Evolutionary conservation across 2,888 invertebrate genomes (phyloP).

Genomic region (Meteorus colon): DNA sequence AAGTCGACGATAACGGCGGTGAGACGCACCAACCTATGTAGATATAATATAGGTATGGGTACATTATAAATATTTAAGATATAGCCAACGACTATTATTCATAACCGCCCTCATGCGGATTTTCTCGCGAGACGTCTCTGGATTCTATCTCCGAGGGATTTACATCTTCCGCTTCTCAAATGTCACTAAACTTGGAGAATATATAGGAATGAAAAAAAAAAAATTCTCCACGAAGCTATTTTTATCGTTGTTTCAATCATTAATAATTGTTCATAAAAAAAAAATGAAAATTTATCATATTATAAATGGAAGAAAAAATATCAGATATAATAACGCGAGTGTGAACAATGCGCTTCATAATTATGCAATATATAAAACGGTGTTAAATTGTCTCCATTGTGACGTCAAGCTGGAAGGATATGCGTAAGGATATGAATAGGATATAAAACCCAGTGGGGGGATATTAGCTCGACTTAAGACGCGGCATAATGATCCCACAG

Average conservation of each 20-base stretch:
- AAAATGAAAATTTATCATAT: conserved; percentile 1
- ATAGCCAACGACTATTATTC: conserved; percentile 62
- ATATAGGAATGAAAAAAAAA: neutral
- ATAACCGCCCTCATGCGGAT: conserved; percentile 51
- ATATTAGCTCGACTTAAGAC: conserved; percentile 74
- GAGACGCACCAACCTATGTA: conserved; percentile 40
- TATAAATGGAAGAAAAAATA: neutral
- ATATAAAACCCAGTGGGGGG: conserved; percentile 49
- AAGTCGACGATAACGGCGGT: conserved; percentile 63
- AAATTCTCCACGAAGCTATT: neutral
- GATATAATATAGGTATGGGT: conserved; percentile 9
- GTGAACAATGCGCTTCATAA: neutral
- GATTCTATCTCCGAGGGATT: conserved; percentile 40
- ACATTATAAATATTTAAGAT: conserved; percentile 6
- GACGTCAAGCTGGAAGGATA: conserved; percentile 50
- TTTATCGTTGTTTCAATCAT: neutral
- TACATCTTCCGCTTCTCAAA: conserved; percentile 29
- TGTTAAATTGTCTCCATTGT: conserved; percentile 69
- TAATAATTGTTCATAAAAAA: conserved; percentile 1
- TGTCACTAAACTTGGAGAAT: neutral
- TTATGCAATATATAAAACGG: conserved; percentile 71
- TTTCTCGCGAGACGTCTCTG: conserved; percentile 39
- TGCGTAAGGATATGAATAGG: conserved; percentile 47
- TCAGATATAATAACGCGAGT: neutral
- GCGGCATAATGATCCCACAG: conserved; percentile 69